Evolutionary conservation across 1,140 invertebrate genomes (phyloP).

Genomic region (Drosophila littoralis): DNA sequence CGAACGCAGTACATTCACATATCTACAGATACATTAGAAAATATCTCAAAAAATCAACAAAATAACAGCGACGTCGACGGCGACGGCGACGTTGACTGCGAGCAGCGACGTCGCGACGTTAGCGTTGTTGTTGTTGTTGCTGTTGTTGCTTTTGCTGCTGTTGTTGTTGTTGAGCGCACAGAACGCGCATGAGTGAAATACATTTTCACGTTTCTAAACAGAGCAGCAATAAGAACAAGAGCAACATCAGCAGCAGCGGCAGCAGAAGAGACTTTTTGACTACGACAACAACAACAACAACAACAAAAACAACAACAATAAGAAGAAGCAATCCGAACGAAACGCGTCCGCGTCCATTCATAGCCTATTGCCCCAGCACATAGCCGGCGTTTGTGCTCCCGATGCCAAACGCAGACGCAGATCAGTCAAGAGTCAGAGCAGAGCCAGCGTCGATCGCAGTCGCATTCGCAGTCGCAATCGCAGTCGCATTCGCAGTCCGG

Average conservation of each 20-base stretch:
- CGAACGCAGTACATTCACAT: slow-evolving; percentile 49
- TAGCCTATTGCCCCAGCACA: slow-evolving; percentile 31
- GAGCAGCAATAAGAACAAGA: slow-evolving; percentile 58
- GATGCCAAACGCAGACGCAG: slow-evolving; percentile 54
- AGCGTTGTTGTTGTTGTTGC: slow-evolving; percentile 2
- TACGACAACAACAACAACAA: slow-evolving; percentile 56
- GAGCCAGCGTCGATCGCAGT: slow-evolving; percentile 35
- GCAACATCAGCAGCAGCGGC: slow-evolving; percentile 26
- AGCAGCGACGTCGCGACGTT: slow-evolving; percentile 20
- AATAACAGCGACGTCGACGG: slow-evolving; percentile 48
- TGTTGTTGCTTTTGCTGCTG: slow-evolving; percentile 12
- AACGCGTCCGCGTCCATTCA: slow-evolving; percentile 59
- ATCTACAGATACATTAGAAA: slow-evolving; percentile 80
- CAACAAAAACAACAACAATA: slow-evolving; percentile 21
- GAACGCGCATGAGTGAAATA: slow-evolving; percentile 77
- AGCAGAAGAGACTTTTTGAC: slow-evolving; percentile 70
- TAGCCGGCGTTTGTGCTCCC: slow-evolving; percentile 46
- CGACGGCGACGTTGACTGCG: slow-evolving; percentile 28
- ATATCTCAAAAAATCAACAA: slow-evolving; percentile 83
- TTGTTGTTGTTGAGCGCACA: slow-evolving; percentile 48
- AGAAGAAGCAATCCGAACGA: slow-evolving; percentile 34
- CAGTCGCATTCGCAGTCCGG: slow-evolving; percentile 39
- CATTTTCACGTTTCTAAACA: slow-evolving; percentile 80
- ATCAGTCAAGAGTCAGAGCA: slow-evolving; percentile 52
- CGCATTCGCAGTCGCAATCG: slow-evolving; percentile 22